These are phyloP conservation scores for Climacteris rufus DNA, from an alignment of 2,113 vertebrate species.

Conservation along the genomic window DNA sequence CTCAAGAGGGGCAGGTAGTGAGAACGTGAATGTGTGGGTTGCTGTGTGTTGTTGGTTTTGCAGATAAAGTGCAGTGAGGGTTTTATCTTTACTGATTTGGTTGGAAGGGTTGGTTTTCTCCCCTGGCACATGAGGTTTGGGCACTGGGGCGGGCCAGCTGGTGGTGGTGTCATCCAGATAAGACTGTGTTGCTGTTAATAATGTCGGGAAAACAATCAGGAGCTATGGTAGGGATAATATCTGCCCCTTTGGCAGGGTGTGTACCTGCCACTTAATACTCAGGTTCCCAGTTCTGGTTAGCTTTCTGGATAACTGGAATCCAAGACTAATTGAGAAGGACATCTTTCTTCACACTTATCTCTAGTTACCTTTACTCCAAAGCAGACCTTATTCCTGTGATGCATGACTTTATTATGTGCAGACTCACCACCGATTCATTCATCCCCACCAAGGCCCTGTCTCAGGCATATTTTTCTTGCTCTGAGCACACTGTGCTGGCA, in stretches of 20 bases:
- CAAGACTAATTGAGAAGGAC: neutral
- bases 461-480: neutral
- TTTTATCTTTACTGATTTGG: neutral
- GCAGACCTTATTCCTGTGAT: neutral
- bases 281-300: neutral
- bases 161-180: neutral
- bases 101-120: neutral
- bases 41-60: neutral
- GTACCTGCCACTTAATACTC: neutral
- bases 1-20: neutral
- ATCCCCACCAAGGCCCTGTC: neutral
- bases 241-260: neutral
- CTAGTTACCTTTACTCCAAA: neutral
- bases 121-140: neutral
- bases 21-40: fast-evolving
- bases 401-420: neutral
- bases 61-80: neutral
- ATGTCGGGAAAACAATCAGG: neutral
- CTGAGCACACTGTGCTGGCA: fast-evolving
- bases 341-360: neutral
- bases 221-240: conserved; percentile 19
- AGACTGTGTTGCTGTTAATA: neutral
- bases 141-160: neutral
- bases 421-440: neutral
- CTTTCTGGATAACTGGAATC: neutral